Evolutionary conservation across 2,888 invertebrate genomes (phyloP).

Genomic region (Chymomyza procnemis): DNA sequence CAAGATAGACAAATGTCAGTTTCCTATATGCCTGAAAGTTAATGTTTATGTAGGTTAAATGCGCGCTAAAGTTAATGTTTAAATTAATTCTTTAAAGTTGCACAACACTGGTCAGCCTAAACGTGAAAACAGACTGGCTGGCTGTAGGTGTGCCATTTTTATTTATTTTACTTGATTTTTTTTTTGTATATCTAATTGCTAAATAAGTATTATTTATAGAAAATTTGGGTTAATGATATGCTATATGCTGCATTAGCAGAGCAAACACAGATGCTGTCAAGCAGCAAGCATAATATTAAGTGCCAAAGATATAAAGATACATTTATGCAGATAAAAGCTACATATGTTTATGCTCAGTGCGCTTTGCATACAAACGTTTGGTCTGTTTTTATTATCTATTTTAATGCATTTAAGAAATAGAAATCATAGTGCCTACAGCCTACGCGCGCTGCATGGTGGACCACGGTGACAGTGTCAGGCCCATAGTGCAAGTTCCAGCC

Average conservation of each 20-base stretch:
- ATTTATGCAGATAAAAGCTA: not conserved
- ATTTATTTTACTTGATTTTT: no score
- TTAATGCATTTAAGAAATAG: constrained; percentile 61
- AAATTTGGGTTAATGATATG: constrained; percentile 69
- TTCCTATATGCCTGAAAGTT: not conserved
- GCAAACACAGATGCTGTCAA: constrained; percentile 26
- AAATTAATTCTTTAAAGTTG: constrained; percentile 25
- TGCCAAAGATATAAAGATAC: not conserved
- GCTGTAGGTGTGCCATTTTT: constrained; percentile 35
- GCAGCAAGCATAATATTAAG: constrained; percentile 21
- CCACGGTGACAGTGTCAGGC: constrained; percentile 35
- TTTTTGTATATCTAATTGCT: constrained; percentile 49
- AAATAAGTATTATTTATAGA: constrained; percentile 54
- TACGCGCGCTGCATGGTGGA: constrained; percentile 56
- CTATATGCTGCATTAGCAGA: constrained; percentile 25
- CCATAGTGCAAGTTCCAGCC: not conserved
- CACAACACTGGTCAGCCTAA: constrained; percentile 24
- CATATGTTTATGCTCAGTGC: not conserved
- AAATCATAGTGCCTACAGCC: constrained; percentile 49
- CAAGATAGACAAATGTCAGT: constrained; percentile 20
- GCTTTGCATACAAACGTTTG: constrained; percentile 30
- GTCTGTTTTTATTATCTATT: constrained; percentile 55
- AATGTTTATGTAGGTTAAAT: constrained; percentile 20
- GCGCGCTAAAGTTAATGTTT: constrained; percentile 8
- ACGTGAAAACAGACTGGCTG: constrained; percentile 10